phyloP scores from a whole-genome alignment of 2,888 invertebrate genomes.

The Deilephila elpenor region DNA sequence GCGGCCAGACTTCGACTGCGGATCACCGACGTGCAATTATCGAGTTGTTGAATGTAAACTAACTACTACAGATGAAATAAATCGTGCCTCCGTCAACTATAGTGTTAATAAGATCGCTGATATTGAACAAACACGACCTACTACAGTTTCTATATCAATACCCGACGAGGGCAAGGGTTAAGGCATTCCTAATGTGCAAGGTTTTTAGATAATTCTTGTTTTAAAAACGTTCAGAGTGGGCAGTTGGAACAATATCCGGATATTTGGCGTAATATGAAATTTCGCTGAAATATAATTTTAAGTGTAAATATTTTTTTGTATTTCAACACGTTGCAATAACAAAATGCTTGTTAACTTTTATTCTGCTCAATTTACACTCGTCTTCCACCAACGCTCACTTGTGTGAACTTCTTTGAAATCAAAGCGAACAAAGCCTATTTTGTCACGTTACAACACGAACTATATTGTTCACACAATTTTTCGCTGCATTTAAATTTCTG shows the following conservation, averaged over 20 bases:
- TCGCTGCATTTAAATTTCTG: conserved; percentile 45
- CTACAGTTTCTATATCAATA: conserved; percentile 85
- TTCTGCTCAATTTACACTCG: conserved; percentile 68
- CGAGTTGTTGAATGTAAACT: conserved; percentile 79
- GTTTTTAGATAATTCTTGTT: conserved; percentile 45
- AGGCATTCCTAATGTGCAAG: conserved; percentile 47
- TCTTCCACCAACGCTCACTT: conserved; percentile 67
- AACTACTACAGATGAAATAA: conserved; percentile 76
- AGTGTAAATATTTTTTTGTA: conserved; percentile 25
- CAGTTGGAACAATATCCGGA: conserved; percentile 39
- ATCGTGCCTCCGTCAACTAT: conserved; percentile 53
- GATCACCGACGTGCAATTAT: conserved; percentile 75
- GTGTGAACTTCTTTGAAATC: conserved; percentile 6
- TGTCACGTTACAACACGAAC: conserved; percentile 29
- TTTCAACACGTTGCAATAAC: conserved; percentile 30
- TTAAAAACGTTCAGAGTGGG: conserved; percentile 51
- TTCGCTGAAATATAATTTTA: conserved; percentile 4
- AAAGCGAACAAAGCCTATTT: conserved; percentile 10
- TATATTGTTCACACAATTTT: conserved; percentile 30
- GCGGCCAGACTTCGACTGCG: conserved; percentile 75
- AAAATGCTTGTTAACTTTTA: conserved; percentile 39
- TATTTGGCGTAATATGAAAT: conserved; percentile 43
- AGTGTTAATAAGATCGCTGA: conserved; percentile 57
- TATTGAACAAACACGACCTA: conserved; percentile 61
- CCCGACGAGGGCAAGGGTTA: conserved; percentile 85